Base-by-base conservation (phyloP, 1,140 invertebrate genomes). In the Metopolophium dirhodum region DNA sequence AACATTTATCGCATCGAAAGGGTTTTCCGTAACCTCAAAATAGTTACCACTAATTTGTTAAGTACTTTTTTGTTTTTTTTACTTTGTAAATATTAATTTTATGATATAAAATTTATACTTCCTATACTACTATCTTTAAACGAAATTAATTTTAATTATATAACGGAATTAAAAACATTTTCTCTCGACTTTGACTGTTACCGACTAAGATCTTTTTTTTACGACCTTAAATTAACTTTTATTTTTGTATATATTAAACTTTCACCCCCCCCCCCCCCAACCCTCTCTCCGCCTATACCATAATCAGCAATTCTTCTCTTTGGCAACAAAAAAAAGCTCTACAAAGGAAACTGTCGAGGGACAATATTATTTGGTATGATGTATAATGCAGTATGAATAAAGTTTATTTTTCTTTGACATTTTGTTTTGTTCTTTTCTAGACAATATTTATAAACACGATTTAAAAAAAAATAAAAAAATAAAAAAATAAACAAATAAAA, bases 171-270 rank as follows among this genome's bases (percentile, higher is more conserved):
- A 30, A 83, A 92, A 92, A 83, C 8, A 45, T 51, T 85, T 35
- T 51, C 51, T 51, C 51, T 41, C 8, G 35, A 49, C 91, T 85
- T 82, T 77, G 61, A 83, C 22, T 92, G 77, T 92, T 83, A 51
- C 45, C 47, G 45, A 54, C 41, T 23, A 37, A 77, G 45, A 82
- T 82, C 14, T n/a, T 82, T 91, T 91, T 91, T 82, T 49, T 82
- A 92, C n/a, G 91, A 85, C 68, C 20, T 54, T 82, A 45, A 85
- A 92, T 85, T 47, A 92, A 92, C 35, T 85, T 92, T 92, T 92
- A 82, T 92, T 92, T 91, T 82, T 91, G 45, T 91, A 82, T 77
- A 91, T 82, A 83, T 18, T 77, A 47, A 35, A 91, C 57, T 91
- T 91, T 77, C 47, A 47, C 9, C 26, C 23, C 20, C 41, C 26